Percentiles rank a stretch among this genome's conserved stretches.
Conservation (phyloP, 2,113 vertebrate genomes). For the Entomyzon cyanotis region DNA sequence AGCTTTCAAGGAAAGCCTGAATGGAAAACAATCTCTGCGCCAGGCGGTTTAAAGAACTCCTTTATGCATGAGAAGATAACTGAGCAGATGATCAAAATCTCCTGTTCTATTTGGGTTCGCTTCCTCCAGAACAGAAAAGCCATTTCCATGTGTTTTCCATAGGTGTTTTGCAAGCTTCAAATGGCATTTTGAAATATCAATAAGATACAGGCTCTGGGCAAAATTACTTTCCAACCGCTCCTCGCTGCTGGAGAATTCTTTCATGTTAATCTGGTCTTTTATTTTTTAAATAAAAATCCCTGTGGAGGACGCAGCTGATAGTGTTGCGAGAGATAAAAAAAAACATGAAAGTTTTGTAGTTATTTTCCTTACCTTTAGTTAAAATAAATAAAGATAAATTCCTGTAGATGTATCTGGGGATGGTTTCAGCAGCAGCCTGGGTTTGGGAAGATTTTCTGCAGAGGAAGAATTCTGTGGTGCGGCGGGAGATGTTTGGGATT, state of each 20-base stretch:
- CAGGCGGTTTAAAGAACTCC: not conserved
- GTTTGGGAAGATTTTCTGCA: no score
- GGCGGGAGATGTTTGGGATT: not conserved
- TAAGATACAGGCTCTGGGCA: constrained; percentile 64
- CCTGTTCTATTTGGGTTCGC: not conserved
- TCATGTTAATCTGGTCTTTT: constrained; percentile 28
- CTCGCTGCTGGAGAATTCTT: constrained; percentile 11
- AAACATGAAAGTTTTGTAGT: not conserved
- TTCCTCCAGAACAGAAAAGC: constrained; percentile 5
- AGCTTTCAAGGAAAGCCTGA: not conserved
- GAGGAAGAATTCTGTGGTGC: not conserved
- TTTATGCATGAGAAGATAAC: not conserved
- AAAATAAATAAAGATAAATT: not conserved
- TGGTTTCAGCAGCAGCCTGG: not conserved
- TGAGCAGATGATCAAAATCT: not conserved
- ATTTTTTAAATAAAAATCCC: constrained; percentile 7
- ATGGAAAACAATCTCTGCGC: not conserved
- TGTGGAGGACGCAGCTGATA: not conserved
- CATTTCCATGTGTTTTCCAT: constrained; percentile 7
- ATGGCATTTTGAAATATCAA: constrained; percentile 74
- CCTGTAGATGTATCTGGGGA: not conserved
- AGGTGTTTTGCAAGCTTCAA: constrained; percentile 46
- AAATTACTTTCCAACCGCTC: constrained; percentile 52
- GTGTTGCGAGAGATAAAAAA: not conserved
- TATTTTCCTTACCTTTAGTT: not conserved